Percentiles rank a stretch among this genome's conserved stretches.
These are phyloP conservation scores for Cossypha dichroa DNA, from an alignment of 2,797 vertebrate genomes.

Conservation along the genomic window DNA sequence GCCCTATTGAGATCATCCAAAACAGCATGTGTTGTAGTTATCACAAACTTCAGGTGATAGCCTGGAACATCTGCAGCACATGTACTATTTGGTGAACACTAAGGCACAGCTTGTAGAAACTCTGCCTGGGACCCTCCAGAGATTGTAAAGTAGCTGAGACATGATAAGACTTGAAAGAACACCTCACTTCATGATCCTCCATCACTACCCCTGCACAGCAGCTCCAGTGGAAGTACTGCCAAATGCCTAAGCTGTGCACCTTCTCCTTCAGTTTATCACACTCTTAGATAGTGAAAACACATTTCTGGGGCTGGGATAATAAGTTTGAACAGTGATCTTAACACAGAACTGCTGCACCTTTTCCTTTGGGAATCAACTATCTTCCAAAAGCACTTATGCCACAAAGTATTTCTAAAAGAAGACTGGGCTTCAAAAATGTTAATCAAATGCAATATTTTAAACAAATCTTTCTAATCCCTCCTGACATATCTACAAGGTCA, in stretches of 20 bases:
- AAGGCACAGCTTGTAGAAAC: constrained; percentile 20
- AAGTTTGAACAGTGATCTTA: constrained; percentile 63
- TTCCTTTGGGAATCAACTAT: constrained; percentile 40
- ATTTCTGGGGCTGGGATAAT: constrained; percentile 64
- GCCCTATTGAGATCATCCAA: constrained; percentile 27
- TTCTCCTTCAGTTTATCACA: constrained; percentile 62
- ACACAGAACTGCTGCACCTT: constrained; percentile 54
- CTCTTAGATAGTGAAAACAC: constrained; percentile 67
- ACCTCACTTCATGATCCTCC: constrained; percentile 44
- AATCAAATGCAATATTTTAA: constrained; percentile 48
- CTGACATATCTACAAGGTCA: neutral
- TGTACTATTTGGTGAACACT: constrained; percentile 32
- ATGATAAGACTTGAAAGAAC: constrained; percentile 44
- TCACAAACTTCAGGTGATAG: constrained; percentile 43
- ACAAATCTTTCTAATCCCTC: neutral
- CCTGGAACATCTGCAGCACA: constrained; percentile 47
- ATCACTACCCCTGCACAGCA: constrained; percentile 9
- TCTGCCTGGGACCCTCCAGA: constrained; percentile 20
- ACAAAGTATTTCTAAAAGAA: constrained; percentile 35
- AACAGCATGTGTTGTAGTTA: constrained; percentile 17
- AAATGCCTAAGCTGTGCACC: constrained; percentile 24
- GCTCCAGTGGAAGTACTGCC: constrained; percentile 43
- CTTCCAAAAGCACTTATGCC: neutral
- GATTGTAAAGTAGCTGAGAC: constrained; percentile 31
- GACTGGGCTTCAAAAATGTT: neutral